Evolutionary conservation across 2,113 vertebrate genomes (phyloP).

Genomic region (Ciconia stormi): DNA sequence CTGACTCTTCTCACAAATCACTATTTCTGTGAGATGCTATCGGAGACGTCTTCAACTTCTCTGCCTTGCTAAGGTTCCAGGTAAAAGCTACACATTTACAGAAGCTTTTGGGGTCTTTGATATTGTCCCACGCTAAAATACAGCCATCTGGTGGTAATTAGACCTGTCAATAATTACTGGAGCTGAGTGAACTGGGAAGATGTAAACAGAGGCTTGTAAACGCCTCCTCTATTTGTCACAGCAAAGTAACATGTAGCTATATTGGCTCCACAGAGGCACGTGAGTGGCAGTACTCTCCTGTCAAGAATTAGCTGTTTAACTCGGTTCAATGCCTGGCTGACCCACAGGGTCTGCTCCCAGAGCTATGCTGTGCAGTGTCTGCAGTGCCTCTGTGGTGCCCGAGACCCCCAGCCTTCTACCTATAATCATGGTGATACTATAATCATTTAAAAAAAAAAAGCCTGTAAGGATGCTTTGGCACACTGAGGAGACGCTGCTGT

Average conservation of each 20-base stretch:
- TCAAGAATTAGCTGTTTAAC: neutral
- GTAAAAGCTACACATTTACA: neutral
- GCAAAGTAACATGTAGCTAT: neutral
- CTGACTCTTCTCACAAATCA: neutral
- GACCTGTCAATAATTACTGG: neutral
- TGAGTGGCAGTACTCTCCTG: neutral
- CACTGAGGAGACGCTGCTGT: neutral
- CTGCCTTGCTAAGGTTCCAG: neutral
- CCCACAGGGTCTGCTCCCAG: neutral
- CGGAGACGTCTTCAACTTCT: neutral
- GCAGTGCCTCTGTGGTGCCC: accelerated
- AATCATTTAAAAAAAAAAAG: neutral
- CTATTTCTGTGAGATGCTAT: neutral
- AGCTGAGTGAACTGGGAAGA: neutral
- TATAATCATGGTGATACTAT: neutral
- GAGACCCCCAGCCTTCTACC: neutral
- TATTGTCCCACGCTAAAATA: neutral
- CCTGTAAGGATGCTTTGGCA: neutral
- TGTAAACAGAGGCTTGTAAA: neutral
- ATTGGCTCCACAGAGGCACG: accelerated
- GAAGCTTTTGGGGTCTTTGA: neutral
- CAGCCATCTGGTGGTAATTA: neutral
- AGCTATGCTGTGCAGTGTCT: neutral
- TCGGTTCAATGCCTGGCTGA: neutral
- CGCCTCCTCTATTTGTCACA: neutral